Percentiles rank a stretch among this genome's conserved stretches.
Evolutionary conservation across 2,797 vertebrate species (phyloP).

Genomic region (Tapera naevia): DNA sequence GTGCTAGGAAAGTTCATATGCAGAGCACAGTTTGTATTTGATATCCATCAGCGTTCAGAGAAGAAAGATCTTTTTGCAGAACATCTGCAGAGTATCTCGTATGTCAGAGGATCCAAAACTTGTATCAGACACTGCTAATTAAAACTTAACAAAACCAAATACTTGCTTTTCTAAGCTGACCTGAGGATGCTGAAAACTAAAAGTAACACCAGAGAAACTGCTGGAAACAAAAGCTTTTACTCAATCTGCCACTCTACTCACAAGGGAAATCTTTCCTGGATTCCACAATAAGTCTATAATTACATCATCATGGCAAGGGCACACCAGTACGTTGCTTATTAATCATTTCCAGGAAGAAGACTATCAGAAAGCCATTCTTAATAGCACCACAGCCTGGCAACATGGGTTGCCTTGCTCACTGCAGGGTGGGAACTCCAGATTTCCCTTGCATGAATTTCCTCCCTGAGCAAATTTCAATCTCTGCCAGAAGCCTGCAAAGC

Average conservation of each 20-base stretch:
- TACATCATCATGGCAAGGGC: slow-evolving; percentile 33
- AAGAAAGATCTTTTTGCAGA: slow-evolving; percentile 25
- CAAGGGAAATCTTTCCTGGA: slow-evolving; percentile 5
- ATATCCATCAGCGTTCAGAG: not conserved
- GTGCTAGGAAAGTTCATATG: not conserved
- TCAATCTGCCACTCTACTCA: not conserved
- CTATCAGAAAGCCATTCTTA: slow-evolving; percentile 19
- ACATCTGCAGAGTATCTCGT: slow-evolving; percentile 6
- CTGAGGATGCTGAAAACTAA: not conserved
- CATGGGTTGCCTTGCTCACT: not conserved
- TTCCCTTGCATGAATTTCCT: not conserved
- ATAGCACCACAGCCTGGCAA: not conserved
- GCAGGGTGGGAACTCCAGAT: not conserved
- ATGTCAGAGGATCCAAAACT: not conserved
- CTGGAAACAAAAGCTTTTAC: slow-evolving; percentile 38
- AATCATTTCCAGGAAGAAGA: slow-evolving; percentile 37
- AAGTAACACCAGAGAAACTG: not conserved
- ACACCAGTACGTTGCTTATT: not conserved
- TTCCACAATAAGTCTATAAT: not conserved
- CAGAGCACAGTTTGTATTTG: slow-evolving; percentile 15
- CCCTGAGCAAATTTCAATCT: not conserved
- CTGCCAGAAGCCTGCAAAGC: not conserved
- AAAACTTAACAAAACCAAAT: slow-evolving; percentile 21
- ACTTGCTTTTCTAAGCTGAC: slow-evolving; percentile 9
- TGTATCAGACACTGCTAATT: slow-evolving; percentile 40